Evolutionary conservation across 2,797 vertebrate species (phyloP).

Genomic region (Argyrosomus regius): DNA sequence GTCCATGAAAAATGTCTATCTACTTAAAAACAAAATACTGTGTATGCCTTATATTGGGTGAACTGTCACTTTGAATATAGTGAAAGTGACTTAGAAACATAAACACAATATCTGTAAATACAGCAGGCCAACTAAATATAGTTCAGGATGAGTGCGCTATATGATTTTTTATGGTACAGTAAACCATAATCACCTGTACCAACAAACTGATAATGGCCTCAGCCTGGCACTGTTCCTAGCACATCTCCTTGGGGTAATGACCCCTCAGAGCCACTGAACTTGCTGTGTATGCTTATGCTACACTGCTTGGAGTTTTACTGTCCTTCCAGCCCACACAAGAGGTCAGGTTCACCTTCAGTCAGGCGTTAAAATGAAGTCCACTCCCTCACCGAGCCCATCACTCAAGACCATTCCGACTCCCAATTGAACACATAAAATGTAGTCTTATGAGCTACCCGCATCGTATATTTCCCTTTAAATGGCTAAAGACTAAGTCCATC

Average conservation of each 20-base stretch:
- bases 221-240: slow-evolving; percentile 53
- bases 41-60: neutral
- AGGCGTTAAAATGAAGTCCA: slow-evolving; percentile 74
- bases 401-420: slow-evolving; percentile 67
- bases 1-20: neutral
- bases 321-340: slow-evolving; percentile 54
- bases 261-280: slow-evolving; percentile 63
- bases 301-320: slow-evolving; percentile 60
- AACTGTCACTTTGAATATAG: slow-evolving; percentile 8
- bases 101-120: slow-evolving; percentile 34
- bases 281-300: slow-evolving; percentile 63
- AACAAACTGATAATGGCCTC: slow-evolving; percentile 64
- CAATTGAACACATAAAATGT: slow-evolving; percentile 75
- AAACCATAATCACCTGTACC: slow-evolving; percentile 73
- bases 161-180: slow-evolving; percentile 72
- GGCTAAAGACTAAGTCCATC: slow-evolving; percentile 38
- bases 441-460: slow-evolving; percentile 62
- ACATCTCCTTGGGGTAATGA: slow-evolving; percentile 74
- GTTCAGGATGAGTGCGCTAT: slow-evolving; percentile 44
- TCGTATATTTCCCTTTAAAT: slow-evolving; percentile 68
- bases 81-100: slow-evolving; percentile 31
- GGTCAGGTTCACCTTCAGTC: slow-evolving; percentile 79
- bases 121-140: slow-evolving; percentile 55
- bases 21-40: neutral
- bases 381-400: slow-evolving; percentile 64